Percentiles rank a stretch among this genome's conserved stretches.
Evolutionary conservation across 1,140 invertebrate species (phyloP).

Genomic region (Tribolium castaneum): DNA sequence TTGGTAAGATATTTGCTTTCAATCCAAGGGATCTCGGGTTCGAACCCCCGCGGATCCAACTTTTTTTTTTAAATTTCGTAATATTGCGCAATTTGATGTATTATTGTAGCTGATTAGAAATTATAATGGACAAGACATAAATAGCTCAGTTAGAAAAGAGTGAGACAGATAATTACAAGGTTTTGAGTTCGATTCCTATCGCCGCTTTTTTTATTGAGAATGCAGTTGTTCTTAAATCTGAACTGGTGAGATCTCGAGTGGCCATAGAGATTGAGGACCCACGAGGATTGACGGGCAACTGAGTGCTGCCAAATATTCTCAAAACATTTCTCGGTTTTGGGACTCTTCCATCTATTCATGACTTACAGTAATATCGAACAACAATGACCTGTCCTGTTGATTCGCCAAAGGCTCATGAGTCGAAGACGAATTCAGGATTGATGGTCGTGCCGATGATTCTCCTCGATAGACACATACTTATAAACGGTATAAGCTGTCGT

Average conservation of each 20-base stretch:
- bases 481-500: constrained; percentile 21
- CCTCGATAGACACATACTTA: constrained; percentile 13
- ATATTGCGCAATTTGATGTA: neutral
- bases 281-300: too few relatives aligned
- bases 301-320: too few relatives aligned
- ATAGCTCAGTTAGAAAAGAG: neutral
- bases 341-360: too few relatives aligned
- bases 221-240: neutral
- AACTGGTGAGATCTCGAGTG: too few relatives aligned
- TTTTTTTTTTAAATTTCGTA: constrained; percentile 16
- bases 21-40: constrained; percentile 40
- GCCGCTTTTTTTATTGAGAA: constrained; percentile 2
- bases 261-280: too few relatives aligned
- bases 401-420: neutral
- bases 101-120: neutral
- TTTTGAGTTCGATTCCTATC: too few relatives aligned
- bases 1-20: constrained; percentile 41
- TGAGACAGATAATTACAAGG: neutral
- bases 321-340: too few relatives aligned
- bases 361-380: neutral
- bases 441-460: constrained; percentile 42
- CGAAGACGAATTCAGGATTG: constrained; percentile 37
- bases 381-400: constrained; percentile 27
- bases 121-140: too few relatives aligned
- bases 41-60: constrained; percentile 20